Evolutionary conservation across 2,797 vertebrate genomes (phyloP).

Genomic region (Dendrocincla tyrannina): DNA sequence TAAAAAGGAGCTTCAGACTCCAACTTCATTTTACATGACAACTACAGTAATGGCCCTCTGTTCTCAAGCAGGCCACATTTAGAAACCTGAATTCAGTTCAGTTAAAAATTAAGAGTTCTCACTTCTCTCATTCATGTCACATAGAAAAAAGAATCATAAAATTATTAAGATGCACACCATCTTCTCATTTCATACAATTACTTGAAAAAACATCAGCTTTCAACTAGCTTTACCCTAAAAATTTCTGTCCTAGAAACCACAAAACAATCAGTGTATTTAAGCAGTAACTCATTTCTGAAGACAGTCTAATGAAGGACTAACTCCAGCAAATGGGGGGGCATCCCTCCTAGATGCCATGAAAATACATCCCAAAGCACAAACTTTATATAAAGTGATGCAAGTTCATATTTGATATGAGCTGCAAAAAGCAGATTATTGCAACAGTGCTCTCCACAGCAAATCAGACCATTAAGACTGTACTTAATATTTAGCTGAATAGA

Average conservation of each 20-base stretch:
- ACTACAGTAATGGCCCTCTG: slow-evolving; percentile 75
- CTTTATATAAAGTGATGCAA: slow-evolving; percentile 54
- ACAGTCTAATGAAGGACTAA: slow-evolving; percentile 54
- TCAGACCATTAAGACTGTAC: slow-evolving; percentile 68
- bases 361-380: slow-evolving; percentile 70
- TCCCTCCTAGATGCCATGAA: slow-evolving; percentile 30
- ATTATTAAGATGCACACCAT: not conserved
- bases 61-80: slow-evolving; percentile 64
- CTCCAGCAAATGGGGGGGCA: slow-evolving; percentile 56
- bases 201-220: not conserved
- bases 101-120: slow-evolving; percentile 50
- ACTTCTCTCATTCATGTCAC: not conserved
- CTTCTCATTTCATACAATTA: slow-evolving; percentile 12
- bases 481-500: slow-evolving; percentile 62
- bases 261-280: slow-evolving; percentile 54
- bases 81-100: slow-evolving; percentile 45
- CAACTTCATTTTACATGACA: slow-evolving; percentile 85
- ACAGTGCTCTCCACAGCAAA: slow-evolving; percentile 65
- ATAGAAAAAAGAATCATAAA: not conserved
- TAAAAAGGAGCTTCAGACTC: slow-evolving; percentile 75
- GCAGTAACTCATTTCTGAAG: slow-evolving; percentile 62
- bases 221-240: slow-evolving; percentile 1
- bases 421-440: slow-evolving; percentile 67
- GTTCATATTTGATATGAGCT: slow-evolving; percentile 55
- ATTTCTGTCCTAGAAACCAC: slow-evolving; percentile 33